phyloP scores from a whole-genome alignment of 2,888 invertebrate species.

The Argyresthia goedartella region DNA sequence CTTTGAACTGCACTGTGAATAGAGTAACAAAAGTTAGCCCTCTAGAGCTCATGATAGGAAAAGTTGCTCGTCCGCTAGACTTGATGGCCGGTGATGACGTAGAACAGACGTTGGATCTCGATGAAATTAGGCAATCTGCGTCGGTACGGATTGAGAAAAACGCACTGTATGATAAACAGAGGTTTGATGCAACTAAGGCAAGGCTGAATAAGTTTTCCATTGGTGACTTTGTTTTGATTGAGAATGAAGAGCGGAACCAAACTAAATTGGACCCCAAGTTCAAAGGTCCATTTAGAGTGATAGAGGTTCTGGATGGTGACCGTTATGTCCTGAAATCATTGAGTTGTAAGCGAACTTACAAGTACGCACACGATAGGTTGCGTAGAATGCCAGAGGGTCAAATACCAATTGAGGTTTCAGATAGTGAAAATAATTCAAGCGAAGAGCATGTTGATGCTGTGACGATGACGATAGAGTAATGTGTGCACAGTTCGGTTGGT shows the following conservation, averaged over 20 bases:
- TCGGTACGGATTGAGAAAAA: too few relatives aligned
- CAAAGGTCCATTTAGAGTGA: slow-evolving; percentile 13
- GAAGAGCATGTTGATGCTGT: not conserved
- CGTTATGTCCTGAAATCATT: slow-evolving; percentile 11
- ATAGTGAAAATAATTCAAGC: not conserved
- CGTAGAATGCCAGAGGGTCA: slow-evolving; percentile 2
- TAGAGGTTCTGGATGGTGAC: slow-evolving; percentile 13
- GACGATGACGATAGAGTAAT: not conserved
- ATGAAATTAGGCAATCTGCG: too few relatives aligned
- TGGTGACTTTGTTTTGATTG: slow-evolving; percentile 15
- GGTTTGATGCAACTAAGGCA: slow-evolving; percentile 12
- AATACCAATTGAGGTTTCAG: not conserved
- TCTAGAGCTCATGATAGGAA: too few relatives aligned
- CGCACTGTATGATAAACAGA: slow-evolving; percentile 9
- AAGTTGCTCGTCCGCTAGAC: too few relatives aligned
- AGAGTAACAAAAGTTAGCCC: too few relatives aligned
- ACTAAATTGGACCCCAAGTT: slow-evolving; percentile 16
- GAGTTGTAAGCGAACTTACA: slow-evolving; percentile 6
- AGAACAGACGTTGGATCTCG: too few relatives aligned
- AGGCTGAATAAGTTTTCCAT: slow-evolving; percentile 8
- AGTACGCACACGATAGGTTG: slow-evolving; percentile 3
- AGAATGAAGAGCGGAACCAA: slow-evolving; percentile 15
- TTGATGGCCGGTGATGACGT: too few relatives aligned
- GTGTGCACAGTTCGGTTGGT: not conserved
- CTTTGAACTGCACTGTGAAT: too few relatives aligned